Evolutionary conservation across 1,140 invertebrate genomes (phyloP).

Genomic region (Octopus sinensis): DNA sequence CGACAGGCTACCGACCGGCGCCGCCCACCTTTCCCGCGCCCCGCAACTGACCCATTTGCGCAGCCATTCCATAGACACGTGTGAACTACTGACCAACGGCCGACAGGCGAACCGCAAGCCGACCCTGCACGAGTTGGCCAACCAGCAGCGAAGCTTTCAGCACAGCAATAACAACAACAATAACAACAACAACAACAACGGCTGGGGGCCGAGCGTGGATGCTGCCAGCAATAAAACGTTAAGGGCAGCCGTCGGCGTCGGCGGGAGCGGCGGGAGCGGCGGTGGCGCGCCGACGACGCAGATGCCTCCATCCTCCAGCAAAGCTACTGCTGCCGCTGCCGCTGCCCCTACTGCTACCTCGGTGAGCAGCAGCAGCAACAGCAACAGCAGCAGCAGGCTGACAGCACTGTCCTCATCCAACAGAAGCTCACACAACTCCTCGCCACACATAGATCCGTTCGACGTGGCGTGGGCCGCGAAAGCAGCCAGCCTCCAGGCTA

Average conservation of each 20-base stretch:
- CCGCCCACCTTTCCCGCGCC: slow-evolving; percentile 21
- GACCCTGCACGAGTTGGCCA: slow-evolving; percentile 37
- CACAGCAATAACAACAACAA: slow-evolving; percentile 24
- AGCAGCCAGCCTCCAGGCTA: slow-evolving; percentile 43
- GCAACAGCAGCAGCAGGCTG: slow-evolving; percentile 22
- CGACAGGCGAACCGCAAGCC: slow-evolving; percentile 24
- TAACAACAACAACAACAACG: neutral
- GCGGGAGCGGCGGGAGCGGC: neutral
- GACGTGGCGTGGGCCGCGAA: slow-evolving; percentile 81
- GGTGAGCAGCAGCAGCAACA: slow-evolving; percentile 36
- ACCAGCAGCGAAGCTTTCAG: slow-evolving; percentile 41
- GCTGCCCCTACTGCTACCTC: slow-evolving; percentile 26
- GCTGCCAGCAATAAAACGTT: slow-evolving; percentile 15
- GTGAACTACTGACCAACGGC: slow-evolving; percentile 34
- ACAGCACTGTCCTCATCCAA: slow-evolving; percentile 42
- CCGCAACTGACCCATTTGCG: slow-evolving; percentile 58
- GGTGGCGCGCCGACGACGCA: slow-evolving; percentile 18
- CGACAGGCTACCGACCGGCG: slow-evolving; percentile 21
- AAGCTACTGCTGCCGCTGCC: slow-evolving; percentile 23
- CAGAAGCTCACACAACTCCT: slow-evolving; percentile 14
- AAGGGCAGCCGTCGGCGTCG: slow-evolving; percentile 15
- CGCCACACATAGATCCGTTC: slow-evolving; percentile 68
- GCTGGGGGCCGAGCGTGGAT: slow-evolving; percentile 20
- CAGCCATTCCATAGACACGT: slow-evolving; percentile 64
- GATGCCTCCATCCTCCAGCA: slow-evolving; percentile 20